Evolutionary conservation across 2,888 invertebrate genomes (phyloP).

Genomic region (Ennomos quercinarius): DNA sequence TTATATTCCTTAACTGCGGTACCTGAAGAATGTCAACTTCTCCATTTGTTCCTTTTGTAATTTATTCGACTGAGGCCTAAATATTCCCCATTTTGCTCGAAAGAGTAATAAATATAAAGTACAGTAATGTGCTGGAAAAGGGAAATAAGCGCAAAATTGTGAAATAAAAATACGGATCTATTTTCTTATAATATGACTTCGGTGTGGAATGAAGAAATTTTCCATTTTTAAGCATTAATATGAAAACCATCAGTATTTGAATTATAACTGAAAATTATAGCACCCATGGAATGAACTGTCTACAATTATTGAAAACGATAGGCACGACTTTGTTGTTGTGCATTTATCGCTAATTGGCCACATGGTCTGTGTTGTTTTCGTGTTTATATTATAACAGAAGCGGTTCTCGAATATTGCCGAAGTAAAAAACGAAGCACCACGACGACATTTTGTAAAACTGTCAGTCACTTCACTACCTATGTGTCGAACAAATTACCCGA

Average conservation of each 20-base stretch:
- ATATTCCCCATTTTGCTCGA: constrained; percentile 34
- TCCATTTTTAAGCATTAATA: constrained; percentile 51
- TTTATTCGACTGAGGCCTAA: constrained; percentile 35
- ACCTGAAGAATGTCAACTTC: constrained; percentile 35
- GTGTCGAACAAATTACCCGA: constrained; percentile 58
- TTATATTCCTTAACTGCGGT: constrained; percentile 41
- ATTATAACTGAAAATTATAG: constrained; percentile 73
- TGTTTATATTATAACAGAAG: constrained; percentile 39
- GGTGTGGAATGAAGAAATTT: constrained; percentile 60
- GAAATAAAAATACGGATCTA: constrained; percentile 44
- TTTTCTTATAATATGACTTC: constrained; percentile 45
- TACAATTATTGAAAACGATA: constrained; percentile 56
- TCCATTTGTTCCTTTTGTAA: constrained; percentile 37
- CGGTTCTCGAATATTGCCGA: constrained; percentile 48
- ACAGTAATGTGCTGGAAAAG: constrained; percentile 27
- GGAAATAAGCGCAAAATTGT: constrained; percentile 31
- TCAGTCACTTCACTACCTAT: constrained; percentile 44
- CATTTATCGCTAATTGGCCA: constrained; percentile 71
- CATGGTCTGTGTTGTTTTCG: constrained; percentile 53
- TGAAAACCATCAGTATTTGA: constrained; percentile 54
- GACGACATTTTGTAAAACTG: constrained; percentile 51
- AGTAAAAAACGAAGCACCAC: constrained; percentile 49
- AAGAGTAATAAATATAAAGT: constrained; percentile 35
- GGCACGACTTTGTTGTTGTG: constrained; percentile 70
- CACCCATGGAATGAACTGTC: constrained; percentile 65